Percentiles rank a stretch among this genome's conserved stretches.
Conservation (phyloP, 2,888 invertebrate genomes). For the Lasioglossum oenotherae region DNA sequence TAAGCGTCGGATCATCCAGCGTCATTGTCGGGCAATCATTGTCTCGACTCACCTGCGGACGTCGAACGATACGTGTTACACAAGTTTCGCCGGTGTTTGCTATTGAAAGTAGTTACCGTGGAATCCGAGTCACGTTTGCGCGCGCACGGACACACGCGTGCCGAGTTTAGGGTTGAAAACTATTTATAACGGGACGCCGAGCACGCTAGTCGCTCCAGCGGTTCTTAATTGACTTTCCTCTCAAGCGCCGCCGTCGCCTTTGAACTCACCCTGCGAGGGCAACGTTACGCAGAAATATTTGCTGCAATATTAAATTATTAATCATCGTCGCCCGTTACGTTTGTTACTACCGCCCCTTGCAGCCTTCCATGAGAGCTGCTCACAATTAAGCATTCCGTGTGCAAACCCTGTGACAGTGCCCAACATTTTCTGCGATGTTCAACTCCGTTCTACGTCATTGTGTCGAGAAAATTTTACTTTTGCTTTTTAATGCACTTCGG, state of each 20-base stretch:
- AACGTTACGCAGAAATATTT: constrained; percentile 39
- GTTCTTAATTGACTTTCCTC: constrained; percentile 55
- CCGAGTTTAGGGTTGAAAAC: constrained; percentile 45
- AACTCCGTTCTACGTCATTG: background rate
- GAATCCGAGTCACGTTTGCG: constrained; percentile 22
- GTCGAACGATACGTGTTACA: background rate
- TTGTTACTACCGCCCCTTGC: background rate
- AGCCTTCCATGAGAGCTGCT: background rate
- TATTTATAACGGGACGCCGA: constrained; percentile 48
- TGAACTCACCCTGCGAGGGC: constrained; percentile 24
- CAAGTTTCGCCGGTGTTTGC: constrained; percentile 1
- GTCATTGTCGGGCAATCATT: constrained; percentile 67
- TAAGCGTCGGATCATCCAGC: constrained; percentile 73
- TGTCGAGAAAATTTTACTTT: background rate
- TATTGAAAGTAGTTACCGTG: constrained; percentile 14
- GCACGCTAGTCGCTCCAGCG: background rate
- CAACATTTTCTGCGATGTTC: background rate
- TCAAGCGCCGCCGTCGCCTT: constrained; percentile 26
- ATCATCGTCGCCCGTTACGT: constrained; percentile 29
- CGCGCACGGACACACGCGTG: constrained; percentile 12
- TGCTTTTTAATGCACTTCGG: background rate
- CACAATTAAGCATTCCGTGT: too few species aligned
- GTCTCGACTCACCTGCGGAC: constrained; percentile 54
- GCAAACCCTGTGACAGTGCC: background rate
- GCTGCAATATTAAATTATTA: constrained; percentile 41